These are phyloP conservation scores for Acleris holmiana DNA, from an alignment of 2,888 invertebrate species.

Conservation along the genomic window DNA sequence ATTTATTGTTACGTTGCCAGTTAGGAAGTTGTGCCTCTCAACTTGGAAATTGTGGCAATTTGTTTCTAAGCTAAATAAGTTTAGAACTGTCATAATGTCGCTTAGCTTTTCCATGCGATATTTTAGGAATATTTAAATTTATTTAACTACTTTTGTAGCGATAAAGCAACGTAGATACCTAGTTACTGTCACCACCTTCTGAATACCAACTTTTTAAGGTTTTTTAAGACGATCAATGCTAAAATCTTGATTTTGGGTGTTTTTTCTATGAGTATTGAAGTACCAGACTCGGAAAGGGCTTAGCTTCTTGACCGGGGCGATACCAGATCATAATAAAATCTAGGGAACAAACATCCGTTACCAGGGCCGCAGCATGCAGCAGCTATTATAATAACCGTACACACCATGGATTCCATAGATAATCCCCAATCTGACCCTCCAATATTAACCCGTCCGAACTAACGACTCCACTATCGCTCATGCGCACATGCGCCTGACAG, in stretches of 20 bases:
- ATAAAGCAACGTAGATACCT: neutral
- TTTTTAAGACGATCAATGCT: too few relatives aligned
- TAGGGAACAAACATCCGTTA: conserved; percentile 22
- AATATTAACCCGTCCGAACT: conserved; percentile 80
- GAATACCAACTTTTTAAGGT: too few relatives aligned
- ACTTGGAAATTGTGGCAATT: conserved; percentile 54
- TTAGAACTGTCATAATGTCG: conserved; percentile 3
- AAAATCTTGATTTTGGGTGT: too few relatives aligned
- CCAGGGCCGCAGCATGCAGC: conserved; percentile 17
- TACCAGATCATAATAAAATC: conserved; percentile 12
- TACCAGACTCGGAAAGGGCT: too few relatives aligned
- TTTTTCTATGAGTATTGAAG: too few relatives aligned
- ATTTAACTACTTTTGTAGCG: too few relatives aligned
- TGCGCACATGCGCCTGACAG: conserved; percentile 81
- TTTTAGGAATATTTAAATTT: neutral
- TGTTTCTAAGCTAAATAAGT: conserved; percentile 36
- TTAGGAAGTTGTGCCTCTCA: conserved; percentile 48
- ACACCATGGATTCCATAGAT: conserved; percentile 66
- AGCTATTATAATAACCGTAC: conserved; percentile 51
- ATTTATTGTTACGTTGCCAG: conserved; percentile 56
- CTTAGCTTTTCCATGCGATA: conserved; percentile 1
- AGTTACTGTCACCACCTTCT: too few relatives aligned
- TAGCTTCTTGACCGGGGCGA: neutral
- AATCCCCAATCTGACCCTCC: conserved; percentile 73
- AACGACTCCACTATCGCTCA: conserved; percentile 83